Evolutionary conservation across 2,113 vertebrate species (phyloP).

Genomic region (Oncorhynchus gorbuscha): DNA sequence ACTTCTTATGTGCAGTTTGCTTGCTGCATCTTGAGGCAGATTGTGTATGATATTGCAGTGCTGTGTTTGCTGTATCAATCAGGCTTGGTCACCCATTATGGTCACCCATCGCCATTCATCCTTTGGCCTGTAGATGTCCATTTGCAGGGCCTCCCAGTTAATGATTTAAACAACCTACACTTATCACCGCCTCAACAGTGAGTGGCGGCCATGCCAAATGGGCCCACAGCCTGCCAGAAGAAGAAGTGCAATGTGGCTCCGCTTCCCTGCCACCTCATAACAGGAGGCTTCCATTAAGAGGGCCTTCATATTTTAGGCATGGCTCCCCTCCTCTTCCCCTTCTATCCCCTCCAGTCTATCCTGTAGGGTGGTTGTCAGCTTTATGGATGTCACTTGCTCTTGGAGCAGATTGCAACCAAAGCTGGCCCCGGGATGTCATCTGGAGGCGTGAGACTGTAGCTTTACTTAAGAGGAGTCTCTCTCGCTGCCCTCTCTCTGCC

Average conservation of each 20-base stretch:
- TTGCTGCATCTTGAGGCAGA: slow-evolving; percentile 17
- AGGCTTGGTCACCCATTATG: not conserved
- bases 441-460: no score
- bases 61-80: slow-evolving; percentile 24
- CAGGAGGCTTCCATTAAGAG: slow-evolving; percentile 14
- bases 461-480: no score
- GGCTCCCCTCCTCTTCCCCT: not conserved
- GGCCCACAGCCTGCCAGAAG: slow-evolving; percentile 28
- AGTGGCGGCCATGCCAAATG: slow-evolving; percentile 17
- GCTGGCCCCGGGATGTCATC: not conserved
- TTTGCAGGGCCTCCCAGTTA: slow-evolving; percentile 35
- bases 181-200: slow-evolving; percentile 36
- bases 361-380: slow-evolving; percentile 37
- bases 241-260: slow-evolving; percentile 9
- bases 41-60: slow-evolving; percentile 5
- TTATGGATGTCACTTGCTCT: slow-evolving; percentile 35
- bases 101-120: slow-evolving; percentile 31
- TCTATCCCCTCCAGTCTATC: not conserved
- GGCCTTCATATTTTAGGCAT: slow-evolving; percentile 39
- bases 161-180: slow-evolving; percentile 35
- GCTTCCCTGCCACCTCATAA: slow-evolving; percentile 17
- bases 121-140: slow-evolving; percentile 27
- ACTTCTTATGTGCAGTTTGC: not conserved
- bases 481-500: no score
- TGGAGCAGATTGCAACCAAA: slow-evolving; percentile 6